These are phyloP conservation scores for Neocrepidodera transversa DNA, from an alignment of 2,888 invertebrate genomes.

Conservation along the genomic window DNA sequence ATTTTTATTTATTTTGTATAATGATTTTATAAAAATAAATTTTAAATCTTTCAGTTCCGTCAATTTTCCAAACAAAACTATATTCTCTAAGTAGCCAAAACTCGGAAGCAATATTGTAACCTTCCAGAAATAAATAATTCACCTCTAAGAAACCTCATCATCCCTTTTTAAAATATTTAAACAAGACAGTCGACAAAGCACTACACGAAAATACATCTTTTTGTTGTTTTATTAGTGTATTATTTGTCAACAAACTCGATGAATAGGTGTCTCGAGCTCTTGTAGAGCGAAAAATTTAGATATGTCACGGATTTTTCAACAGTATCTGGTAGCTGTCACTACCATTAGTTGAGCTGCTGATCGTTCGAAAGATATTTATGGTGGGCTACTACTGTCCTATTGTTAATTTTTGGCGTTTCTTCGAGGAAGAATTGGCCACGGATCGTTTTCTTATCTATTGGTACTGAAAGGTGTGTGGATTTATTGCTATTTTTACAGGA, in stretches of 20 bases:
- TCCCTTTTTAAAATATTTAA: constrained; percentile 29
- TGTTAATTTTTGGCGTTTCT: constrained; percentile 8
- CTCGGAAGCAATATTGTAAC: neutral
- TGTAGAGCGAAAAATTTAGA: constrained; percentile 33
- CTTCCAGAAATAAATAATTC: constrained; percentile 25
- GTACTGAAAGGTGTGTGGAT: constrained; percentile 8
- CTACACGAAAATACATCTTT: constrained; percentile 28
- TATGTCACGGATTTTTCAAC: constrained; percentile 34
- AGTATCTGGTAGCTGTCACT: constrained; percentile 32
- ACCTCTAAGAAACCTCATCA: constrained; percentile 27
- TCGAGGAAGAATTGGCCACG: constrained; percentile 24
- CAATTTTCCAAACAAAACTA: neutral
- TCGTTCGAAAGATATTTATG: constrained; percentile 25
- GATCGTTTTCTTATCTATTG: constrained; percentile 13
- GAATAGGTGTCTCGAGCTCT: constrained; percentile 25
- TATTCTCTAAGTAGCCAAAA: neutral
- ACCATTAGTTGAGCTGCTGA: constrained; percentile 20
- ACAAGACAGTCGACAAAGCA: constrained; percentile 23
- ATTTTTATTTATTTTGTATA: too few relatives aligned
- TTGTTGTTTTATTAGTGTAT: constrained; percentile 32
- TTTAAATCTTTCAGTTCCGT: too few relatives aligned
- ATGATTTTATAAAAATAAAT: too few relatives aligned
- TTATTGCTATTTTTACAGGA: constrained; percentile 8
- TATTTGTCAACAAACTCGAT: constrained; percentile 32
- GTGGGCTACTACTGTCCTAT: constrained; percentile 16